These are phyloP conservation scores for Chloebia gouldiae DNA, from an alignment of 2,113 vertebrate species.

Conservation along the genomic window DNA sequence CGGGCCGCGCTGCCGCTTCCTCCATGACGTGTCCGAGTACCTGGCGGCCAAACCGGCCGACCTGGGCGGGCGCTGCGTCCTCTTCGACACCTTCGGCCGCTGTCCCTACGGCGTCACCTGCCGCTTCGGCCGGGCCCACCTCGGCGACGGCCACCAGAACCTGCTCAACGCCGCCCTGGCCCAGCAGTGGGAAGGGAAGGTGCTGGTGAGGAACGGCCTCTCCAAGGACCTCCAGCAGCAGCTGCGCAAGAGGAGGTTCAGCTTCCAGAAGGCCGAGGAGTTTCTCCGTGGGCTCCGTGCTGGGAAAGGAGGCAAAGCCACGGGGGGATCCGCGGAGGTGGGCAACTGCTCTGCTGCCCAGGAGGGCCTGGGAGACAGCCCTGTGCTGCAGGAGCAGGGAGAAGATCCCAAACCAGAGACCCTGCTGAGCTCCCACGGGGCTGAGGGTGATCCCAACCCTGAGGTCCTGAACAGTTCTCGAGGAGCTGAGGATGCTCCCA, in stretches of 20 bases:
- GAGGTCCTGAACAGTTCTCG: rapidly evolving
- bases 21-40: slow-evolving; percentile 81
- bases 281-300: slow-evolving; percentile 71
- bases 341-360: not conserved
- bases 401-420: not conserved
- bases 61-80: slow-evolving; percentile 81
- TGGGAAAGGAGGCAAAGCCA: not conserved
- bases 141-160: slow-evolving; percentile 76
- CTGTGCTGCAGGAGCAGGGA: not conserved
- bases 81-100: slow-evolving; percentile 85
- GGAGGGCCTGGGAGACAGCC: not conserved
- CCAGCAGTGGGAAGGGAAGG: slow-evolving; percentile 47
- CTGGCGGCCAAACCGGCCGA: slow-evolving; percentile 82
- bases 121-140: slow-evolving; percentile 85
- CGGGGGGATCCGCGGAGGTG: rapidly evolving
- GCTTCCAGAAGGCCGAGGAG: slow-evolving; percentile 76
- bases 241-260: slow-evolving; percentile 82
- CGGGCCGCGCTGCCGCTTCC: slow-evolving; percentile 85
- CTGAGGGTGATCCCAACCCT: not conserved
- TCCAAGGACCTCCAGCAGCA: slow-evolving; percentile 85
- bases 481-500: rapidly evolving
- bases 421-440: rapidly evolving
- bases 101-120: slow-evolving; percentile 85
- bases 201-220: slow-evolving; percentile 77
- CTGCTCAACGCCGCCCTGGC: slow-evolving; percentile 65